phyloP scores from a whole-genome alignment of 2,888 invertebrate genomes.

The Mylabris sibirica region DNA sequence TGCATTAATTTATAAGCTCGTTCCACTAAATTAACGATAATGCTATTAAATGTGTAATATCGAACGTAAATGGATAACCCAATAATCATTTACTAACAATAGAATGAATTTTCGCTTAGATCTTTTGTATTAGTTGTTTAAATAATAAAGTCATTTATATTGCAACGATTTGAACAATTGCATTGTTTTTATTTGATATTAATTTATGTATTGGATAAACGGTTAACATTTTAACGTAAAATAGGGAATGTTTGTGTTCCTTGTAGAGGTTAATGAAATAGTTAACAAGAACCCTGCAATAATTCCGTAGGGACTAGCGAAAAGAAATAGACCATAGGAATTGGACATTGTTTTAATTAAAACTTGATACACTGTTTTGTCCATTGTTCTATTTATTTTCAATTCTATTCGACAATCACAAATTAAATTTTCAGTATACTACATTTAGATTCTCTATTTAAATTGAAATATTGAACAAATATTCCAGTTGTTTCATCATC shows the following conservation, averaged over 20 bases:
- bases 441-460: not conserved
- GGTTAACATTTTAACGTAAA: conserved; percentile 25
- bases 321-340: conserved; percentile 28
- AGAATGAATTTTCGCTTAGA: too few species aligned
- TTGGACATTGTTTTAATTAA: conserved; percentile 31
- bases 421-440: not conserved
- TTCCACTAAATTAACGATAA: not conserved
- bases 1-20: too few species aligned
- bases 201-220: not conserved
- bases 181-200: too few species aligned
- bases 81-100: too few species aligned
- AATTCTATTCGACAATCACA: conserved; percentile 3
- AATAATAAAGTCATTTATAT: too few species aligned
- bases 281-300: conserved; percentile 29
- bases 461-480: not conserved
- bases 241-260: conserved; percentile 24
- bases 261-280: conserved; percentile 31
- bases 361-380: conserved; percentile 26
- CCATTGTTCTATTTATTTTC: conserved; percentile 30
- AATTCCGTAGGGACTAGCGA: conserved; percentile 16
- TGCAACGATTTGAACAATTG: too few species aligned
- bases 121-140: too few species aligned
- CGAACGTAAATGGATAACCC: too few species aligned
- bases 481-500: not conserved
- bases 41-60: too few species aligned